Evolutionary conservation across 2,888 invertebrate genomes (phyloP).

Genomic region (Epiblema foenella): DNA sequence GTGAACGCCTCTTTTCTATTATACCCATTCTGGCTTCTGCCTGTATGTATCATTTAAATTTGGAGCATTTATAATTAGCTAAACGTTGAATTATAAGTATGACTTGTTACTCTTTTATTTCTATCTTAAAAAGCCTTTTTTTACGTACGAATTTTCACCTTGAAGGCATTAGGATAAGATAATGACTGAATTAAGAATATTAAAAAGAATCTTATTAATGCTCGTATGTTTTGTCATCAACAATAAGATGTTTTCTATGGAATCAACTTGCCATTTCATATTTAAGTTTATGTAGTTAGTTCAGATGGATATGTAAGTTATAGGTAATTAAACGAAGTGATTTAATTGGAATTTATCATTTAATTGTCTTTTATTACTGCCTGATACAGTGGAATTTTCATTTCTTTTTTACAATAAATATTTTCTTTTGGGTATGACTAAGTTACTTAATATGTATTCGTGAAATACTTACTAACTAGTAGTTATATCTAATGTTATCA

Average conservation of each 20-base stretch:
- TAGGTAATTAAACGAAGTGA: constrained; percentile 49
- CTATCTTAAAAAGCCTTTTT: neutral
- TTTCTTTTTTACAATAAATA: constrained; percentile 81
- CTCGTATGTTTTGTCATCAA: neutral
- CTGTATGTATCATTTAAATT: neutral
- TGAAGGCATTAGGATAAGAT: no score
- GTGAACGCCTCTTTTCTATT: neutral
- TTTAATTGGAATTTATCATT: constrained; percentile 63
- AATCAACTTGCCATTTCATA: neutral
- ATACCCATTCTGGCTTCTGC: neutral
- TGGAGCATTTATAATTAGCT: no score
- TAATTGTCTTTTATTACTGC: constrained; percentile 79
- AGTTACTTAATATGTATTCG: constrained; percentile 76
- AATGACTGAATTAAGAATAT: neutral
- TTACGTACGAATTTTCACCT: no score
- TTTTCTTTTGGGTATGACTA: constrained; percentile 69
- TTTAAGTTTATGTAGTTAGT: neutral
- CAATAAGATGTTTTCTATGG: neutral
- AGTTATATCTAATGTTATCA: constrained; percentile 79
- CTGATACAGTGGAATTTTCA: constrained; percentile 72
- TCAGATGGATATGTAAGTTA: neutral
- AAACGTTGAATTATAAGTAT: no score
- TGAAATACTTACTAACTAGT: constrained; percentile 65
- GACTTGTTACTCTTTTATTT: neutral
- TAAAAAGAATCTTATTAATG: neutral